A percentile compares a stretch with the other conserved stretches of the same genome.
Evolutionary conservation across 2,113 vertebrate genomes (phyloP).

Genomic region (Zosterops japonicus): DNA sequence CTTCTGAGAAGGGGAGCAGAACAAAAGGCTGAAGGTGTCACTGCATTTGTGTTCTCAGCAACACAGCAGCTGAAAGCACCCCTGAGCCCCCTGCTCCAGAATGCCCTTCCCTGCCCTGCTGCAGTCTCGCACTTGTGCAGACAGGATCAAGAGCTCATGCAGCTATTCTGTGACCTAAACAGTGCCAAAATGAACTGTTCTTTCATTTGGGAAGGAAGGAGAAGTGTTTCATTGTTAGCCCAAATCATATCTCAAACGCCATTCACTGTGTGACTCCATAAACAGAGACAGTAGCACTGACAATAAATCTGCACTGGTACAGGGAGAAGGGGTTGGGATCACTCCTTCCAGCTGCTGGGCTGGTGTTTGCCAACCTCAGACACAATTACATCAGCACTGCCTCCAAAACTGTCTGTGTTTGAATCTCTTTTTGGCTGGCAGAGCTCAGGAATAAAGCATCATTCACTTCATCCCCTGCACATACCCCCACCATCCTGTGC

Average conservation of each 20-base stretch:
- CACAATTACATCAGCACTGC: background rate
- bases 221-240: background rate
- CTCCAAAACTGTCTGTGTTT: background rate
- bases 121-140: background rate
- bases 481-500: background rate
- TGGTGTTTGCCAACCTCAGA: background rate
- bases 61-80: background rate
- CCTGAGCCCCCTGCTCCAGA: background rate
- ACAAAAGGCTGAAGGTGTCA: background rate
- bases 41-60: accelerated
- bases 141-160: background rate
- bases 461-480: background rate
- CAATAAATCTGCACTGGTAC: background rate
- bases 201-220: background rate
- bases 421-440: background rate
- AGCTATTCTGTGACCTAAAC: background rate
- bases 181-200: background rate
- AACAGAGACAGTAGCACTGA: background rate
- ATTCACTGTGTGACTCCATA: background rate
- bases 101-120: background rate
- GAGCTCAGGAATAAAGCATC: background rate
- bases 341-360: background rate
- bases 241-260: background rate
- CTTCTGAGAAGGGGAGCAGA: background rate
- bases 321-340: background rate